These are phyloP conservation scores for Eupithecia subfuscata DNA, from an alignment of 2,888 invertebrate species.

Conservation along the genomic window DNA sequence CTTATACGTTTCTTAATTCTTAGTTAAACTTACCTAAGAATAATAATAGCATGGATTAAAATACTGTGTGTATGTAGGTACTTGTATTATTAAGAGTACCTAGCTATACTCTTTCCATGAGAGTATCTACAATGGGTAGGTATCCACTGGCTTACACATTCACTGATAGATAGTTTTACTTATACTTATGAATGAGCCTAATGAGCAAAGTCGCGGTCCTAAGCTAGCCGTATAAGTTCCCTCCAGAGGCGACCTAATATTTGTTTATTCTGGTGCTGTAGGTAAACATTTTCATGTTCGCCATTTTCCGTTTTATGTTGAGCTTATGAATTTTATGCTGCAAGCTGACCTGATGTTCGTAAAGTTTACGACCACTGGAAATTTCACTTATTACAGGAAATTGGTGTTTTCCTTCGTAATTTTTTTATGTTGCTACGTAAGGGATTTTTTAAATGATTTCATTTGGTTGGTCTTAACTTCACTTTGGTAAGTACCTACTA, in stretches of 20 bases:
- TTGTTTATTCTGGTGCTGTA: not conserved
- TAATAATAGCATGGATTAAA: too few relatives aligned
- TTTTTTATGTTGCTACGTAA: not conserved
- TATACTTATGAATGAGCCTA: too few relatives aligned
- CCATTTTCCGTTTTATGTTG: constrained; percentile 13
- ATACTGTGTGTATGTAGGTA: too few relatives aligned
- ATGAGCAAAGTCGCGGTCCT: not conserved
- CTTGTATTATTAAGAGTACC: too few relatives aligned
- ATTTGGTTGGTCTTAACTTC: not conserved
- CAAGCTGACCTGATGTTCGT: constrained; percentile 12
- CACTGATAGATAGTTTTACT: too few relatives aligned
- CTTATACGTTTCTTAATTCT: too few relatives aligned
- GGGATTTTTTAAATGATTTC: not conserved
- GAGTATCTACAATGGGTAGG: too few relatives aligned
- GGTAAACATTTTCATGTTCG: constrained; percentile 6
- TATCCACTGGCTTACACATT: too few relatives aligned
- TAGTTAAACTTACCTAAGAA: too few relatives aligned
- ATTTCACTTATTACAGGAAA: constrained; percentile 11
- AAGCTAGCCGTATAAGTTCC: not conserved
- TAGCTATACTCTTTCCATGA: too few relatives aligned
- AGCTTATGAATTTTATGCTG: constrained; percentile 8
- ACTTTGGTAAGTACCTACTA: not conserved
- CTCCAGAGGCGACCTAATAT: not conserved
- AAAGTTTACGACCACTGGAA: constrained; percentile 12
- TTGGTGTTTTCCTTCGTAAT: constrained; percentile 1